Evolutionary conservation across 2,113 vertebrate genomes (phyloP).

Genomic region (Albula glossodonta): DNA sequence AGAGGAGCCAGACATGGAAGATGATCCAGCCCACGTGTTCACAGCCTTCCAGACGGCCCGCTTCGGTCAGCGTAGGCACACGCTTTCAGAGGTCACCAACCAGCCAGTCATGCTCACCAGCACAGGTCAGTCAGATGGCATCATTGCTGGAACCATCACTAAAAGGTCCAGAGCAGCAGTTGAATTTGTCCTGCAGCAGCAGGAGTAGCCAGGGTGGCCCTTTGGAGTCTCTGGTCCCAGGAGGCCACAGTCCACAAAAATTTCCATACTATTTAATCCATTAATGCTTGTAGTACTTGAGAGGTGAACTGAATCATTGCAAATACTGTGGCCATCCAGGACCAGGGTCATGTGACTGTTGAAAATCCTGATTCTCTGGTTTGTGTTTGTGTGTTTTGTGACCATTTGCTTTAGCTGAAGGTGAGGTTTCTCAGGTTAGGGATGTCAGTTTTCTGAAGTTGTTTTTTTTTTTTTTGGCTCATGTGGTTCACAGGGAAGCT

Average conservation of each 20-base stretch:
- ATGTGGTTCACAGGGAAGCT: conserved; percentile 75
- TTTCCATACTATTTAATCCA: too few relatives aligned
- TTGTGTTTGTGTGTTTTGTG: not conserved
- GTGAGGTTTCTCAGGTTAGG: not conserved
- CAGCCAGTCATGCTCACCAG: conserved; percentile 75
- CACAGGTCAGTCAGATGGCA: conserved; percentile 66
- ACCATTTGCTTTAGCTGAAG: not conserved
- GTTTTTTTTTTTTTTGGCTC: not conserved
- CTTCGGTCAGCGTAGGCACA: conserved; percentile 88
- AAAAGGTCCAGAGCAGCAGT: not conserved
- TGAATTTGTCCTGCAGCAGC: too few relatives aligned
- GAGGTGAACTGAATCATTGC: too few relatives aligned
- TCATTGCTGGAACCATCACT: not conserved
- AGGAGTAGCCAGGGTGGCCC: too few relatives aligned
- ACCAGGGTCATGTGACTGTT: too few relatives aligned
- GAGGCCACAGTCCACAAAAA: too few relatives aligned
- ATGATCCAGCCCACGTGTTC: conserved; percentile 81
- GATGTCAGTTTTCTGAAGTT: too few relatives aligned
- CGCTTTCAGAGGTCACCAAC: conserved; percentile 92
- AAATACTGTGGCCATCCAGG: too few relatives aligned
- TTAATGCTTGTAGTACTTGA: too few relatives aligned
- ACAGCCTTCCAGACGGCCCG: conserved; percentile 84
- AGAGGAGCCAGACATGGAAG: conserved; percentile 81
- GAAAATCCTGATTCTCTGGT: not conserved
- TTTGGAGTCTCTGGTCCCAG: too few relatives aligned